These are phyloP conservation scores for Drosophila borealis DNA, from an alignment of 2,888 invertebrate genomes.

Conservation along the genomic window DNA sequence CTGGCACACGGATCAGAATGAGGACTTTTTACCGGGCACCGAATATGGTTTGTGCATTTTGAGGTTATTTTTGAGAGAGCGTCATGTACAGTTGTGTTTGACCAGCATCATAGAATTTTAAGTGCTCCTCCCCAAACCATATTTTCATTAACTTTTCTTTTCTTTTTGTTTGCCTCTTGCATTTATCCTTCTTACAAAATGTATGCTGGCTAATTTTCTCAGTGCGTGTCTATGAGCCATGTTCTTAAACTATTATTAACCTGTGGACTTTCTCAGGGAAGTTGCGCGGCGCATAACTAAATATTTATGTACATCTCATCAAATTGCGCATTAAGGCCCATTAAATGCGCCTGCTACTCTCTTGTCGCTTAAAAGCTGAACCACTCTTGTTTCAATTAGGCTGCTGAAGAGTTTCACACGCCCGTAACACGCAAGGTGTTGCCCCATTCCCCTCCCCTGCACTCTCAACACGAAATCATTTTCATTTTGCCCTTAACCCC, in stretches of 20 bases:
- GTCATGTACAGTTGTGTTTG: slow-evolving; percentile 23
- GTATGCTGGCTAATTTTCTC: slow-evolving; percentile 32
- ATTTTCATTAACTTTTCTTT: slow-evolving; percentile 40
- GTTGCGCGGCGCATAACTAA: slow-evolving; percentile 34
- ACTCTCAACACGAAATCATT: slow-evolving; percentile 42
- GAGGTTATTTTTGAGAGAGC: slow-evolving; percentile 20
- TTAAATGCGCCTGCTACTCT: slow-evolving; percentile 47
- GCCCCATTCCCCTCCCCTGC: neutral
- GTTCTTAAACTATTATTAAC: slow-evolving; percentile 65
- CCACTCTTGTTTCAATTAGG: slow-evolving; percentile 71
- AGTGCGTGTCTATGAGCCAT: slow-evolving; percentile 62
- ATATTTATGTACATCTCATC: slow-evolving; percentile 55
- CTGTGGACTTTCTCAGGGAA: slow-evolving; percentile 67
- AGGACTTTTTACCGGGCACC: slow-evolving; percentile 84
- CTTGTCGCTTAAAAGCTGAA: slow-evolving; percentile 20
- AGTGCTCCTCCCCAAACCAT: slow-evolving; percentile 20
- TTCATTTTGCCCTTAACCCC: slow-evolving; percentile 23
- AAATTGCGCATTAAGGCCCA: slow-evolving; percentile 58
- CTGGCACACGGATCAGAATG: slow-evolving; percentile 91
- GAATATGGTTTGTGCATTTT: slow-evolving; percentile 84
- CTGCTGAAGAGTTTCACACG: slow-evolving; percentile 61
- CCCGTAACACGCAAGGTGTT: slow-evolving; percentile 59
- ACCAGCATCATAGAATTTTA: slow-evolving; percentile 10
- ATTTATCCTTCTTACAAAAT: slow-evolving; percentile 31
- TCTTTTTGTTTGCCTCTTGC: slow-evolving; percentile 13